Percentiles rank a stretch among this genome's conserved stretches.
Evolutionary conservation across 2,888 invertebrate species (phyloP).

Genomic region (Caenorhabditis afra): DNA sequence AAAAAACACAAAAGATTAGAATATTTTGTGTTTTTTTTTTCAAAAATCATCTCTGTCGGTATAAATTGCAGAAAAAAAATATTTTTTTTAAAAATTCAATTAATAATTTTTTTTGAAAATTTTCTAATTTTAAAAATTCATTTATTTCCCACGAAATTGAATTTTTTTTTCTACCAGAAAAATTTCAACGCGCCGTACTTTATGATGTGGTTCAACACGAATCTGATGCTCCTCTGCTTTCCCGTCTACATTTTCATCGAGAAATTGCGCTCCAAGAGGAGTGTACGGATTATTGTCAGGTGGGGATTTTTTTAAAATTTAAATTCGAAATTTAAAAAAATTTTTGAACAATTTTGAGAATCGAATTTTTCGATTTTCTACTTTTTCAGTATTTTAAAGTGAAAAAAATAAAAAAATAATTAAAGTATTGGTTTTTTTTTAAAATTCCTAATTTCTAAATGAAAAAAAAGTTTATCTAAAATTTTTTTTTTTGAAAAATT

Average conservation of each 20-base stretch:
- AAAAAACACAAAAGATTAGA: no score
- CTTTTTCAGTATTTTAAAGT: not conserved
- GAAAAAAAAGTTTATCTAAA: no score
- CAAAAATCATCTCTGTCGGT: not conserved
- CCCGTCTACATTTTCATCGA: slow-evolving; percentile 71
- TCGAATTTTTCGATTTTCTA: slow-evolving; percentile 1
- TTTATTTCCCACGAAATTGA: not conserved
- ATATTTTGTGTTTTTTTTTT: no score
- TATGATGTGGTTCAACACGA: slow-evolving; percentile 78
- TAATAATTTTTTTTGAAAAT: not conserved
- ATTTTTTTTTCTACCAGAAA: slow-evolving; percentile 30
- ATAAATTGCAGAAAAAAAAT: not conserved
- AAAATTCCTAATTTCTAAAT: no score
- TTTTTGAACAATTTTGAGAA: not conserved
- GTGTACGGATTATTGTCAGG: slow-evolving; percentile 34
- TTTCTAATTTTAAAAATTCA: not conserved
- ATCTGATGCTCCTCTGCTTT: slow-evolving; percentile 77
- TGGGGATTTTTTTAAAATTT: not conserved
- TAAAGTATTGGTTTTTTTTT: no score
- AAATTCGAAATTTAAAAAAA: slow-evolving; percentile 1
- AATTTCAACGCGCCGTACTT: slow-evolving; percentile 79
- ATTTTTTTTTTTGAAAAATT: no score
- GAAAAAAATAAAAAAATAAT: not conserved
- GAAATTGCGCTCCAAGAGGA: slow-evolving; percentile 42
- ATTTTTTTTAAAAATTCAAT: not conserved